Evolutionary conservation across 2,113 vertebrate genomes (phyloP).

Genomic region (Paratilapia polleni): DNA sequence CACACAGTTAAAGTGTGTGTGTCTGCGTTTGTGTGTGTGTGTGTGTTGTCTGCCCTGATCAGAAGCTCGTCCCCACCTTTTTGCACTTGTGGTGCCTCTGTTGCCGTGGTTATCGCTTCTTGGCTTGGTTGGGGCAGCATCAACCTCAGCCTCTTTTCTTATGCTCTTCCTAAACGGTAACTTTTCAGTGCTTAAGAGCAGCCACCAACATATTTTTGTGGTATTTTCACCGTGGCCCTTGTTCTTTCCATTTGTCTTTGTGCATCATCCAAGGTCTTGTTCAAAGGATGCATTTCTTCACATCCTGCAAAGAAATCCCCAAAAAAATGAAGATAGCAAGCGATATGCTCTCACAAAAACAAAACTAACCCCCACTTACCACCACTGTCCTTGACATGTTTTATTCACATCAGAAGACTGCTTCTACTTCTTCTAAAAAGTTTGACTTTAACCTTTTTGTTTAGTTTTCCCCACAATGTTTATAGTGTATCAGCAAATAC

Average conservation of each 20-base stretch:
- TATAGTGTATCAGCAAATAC: neutral
- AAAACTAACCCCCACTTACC: conserved; percentile 23
- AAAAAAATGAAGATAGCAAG: conserved; percentile 25
- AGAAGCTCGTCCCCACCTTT: neutral
- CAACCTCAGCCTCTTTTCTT: neutral
- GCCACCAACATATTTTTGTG: neutral
- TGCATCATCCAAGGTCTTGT: conserved; percentile 17
- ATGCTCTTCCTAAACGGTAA: neutral
- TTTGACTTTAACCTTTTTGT: neutral
- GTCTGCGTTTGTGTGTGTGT: too few species aligned
- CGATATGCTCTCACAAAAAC: conserved; percentile 25
- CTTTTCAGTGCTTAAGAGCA: neutral
- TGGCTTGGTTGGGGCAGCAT: conserved; percentile 1
- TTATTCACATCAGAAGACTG: conserved; percentile 41
- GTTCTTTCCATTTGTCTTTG: conserved; percentile 3
- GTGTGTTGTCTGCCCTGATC: neutral
- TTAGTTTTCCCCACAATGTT: neutral
- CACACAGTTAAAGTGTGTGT: neutral
- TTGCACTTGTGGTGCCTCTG: conserved; percentile 32
- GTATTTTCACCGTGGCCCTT: neutral
- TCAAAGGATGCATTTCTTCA: conserved; percentile 21
- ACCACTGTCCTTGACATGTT: conserved; percentile 22
- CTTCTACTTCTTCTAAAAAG: conserved; percentile 1
- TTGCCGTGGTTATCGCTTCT: conserved; percentile 75
- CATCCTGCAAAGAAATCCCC: neutral